Conservation (phyloP, 2,797 vertebrate species). For the Rhinella marina region DNA sequence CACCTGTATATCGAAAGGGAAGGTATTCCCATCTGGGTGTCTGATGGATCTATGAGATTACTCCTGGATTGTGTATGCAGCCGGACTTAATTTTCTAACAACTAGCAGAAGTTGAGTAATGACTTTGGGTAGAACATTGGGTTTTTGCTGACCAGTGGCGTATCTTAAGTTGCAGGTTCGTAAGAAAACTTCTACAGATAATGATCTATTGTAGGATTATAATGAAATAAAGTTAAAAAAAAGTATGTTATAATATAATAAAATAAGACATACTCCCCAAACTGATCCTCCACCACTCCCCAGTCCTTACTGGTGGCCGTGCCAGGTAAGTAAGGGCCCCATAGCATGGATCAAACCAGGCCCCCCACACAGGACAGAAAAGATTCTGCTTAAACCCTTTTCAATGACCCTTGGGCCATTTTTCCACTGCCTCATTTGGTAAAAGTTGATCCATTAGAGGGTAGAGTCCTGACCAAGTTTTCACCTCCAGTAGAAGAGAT, state of each 20-base stretch:
- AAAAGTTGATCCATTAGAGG: no score
- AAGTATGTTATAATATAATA: neutral
- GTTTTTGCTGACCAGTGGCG: conserved; percentile 5
- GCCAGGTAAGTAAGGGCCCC: no score
- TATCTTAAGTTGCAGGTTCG: neutral
- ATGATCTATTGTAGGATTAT: neutral
- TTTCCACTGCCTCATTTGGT: no score
- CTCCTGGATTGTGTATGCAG: neutral
- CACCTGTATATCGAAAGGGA: conserved; percentile 48
- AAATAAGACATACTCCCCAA: no score
- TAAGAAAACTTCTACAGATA: neutral
- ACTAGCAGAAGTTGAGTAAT: conserved; percentile 4
- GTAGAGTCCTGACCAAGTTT: no score
- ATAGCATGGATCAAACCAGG: no score
- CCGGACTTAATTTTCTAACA: neutral
- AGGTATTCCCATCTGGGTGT: conserved; percentile 41
- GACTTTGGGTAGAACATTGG: neutral
- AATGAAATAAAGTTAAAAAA: neutral
- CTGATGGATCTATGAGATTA: conserved; percentile 37
- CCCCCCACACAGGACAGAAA: no score
- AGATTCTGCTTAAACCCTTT: no score
- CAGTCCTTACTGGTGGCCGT: no score
- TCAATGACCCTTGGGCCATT: no score
- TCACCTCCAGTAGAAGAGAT: no score
- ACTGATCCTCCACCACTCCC: no score